These are phyloP conservation scores for Dolichoris vasculosae DNA, from an alignment of 1,140 invertebrate species.

Conservation along the genomic window DNA sequence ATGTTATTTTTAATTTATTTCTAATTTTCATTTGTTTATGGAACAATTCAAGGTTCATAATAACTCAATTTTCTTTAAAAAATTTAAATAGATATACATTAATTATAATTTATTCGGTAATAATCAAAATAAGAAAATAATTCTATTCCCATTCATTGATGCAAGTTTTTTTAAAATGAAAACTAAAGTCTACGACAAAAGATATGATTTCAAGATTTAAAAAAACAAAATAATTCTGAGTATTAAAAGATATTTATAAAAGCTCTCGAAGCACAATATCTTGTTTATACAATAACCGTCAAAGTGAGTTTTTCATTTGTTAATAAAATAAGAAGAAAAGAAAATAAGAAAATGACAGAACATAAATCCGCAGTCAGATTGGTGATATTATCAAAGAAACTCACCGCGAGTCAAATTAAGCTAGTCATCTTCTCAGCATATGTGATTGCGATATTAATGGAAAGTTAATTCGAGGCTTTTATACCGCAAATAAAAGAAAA, in stretches of 20 bases:
- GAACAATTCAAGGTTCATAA: background rate
- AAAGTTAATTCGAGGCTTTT: background rate
- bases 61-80: background rate
- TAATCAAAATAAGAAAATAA: background rate
- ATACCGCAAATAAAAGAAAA: background rate
- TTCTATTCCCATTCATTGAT: background rate
- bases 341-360: background rate
- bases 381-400: background rate
- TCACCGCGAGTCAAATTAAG: background rate
- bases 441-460: background rate
- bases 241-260: background rate
- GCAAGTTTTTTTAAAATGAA: background rate
- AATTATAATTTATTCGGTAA: background rate
- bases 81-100: background rate
- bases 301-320: constrained; percentile 7
- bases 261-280: background rate
- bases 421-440: background rate
- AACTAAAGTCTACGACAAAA: background rate
- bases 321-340: background rate
- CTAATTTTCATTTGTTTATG: background rate
- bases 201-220: background rate
- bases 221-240: background rate
- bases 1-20: background rate
- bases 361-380: background rate
- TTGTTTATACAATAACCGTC: background rate